Conservation (phyloP, 2,888 invertebrate genomes). For the Polyommatus icarus region DNA sequence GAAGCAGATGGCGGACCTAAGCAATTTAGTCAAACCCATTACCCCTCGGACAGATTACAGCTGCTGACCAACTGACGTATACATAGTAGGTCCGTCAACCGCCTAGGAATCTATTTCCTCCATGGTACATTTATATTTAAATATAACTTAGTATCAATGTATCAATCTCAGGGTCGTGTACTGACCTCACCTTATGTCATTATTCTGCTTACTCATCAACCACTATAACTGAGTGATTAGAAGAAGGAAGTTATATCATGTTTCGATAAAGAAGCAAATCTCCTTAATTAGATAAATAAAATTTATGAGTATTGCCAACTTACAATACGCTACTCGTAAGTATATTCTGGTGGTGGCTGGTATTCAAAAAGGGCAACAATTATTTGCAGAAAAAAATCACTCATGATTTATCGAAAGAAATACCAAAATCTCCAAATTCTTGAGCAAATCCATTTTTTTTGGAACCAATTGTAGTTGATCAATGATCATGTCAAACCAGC, state of each 20-base stretch:
- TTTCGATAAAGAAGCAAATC: no score
- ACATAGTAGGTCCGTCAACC: no score
- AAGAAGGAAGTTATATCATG: not conserved
- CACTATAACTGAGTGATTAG: not conserved
- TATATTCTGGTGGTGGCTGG: not conserved
- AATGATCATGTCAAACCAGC: not conserved
- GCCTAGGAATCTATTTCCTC: no score
- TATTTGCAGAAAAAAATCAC: not conserved
- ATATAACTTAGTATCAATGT: not conserved
- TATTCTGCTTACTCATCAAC: not conserved
- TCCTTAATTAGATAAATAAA: no score
- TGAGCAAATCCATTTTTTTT: not conserved
- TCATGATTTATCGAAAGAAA: not conserved
- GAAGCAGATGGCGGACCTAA: no score
- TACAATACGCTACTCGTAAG: not conserved
- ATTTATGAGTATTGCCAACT: no score
- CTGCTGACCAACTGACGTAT: no score
- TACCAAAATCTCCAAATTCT: not conserved
- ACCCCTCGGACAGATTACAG: no score
- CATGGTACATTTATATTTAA: no score
- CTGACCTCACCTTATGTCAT: not conserved
- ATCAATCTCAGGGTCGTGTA: not conserved
- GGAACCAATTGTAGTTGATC: not conserved
- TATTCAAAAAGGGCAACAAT: not conserved
- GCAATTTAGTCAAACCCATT: no score